Base-by-base conservation (phyloP, 2,797 vertebrate species). In the Chrysocyon brachyurus region DNA sequence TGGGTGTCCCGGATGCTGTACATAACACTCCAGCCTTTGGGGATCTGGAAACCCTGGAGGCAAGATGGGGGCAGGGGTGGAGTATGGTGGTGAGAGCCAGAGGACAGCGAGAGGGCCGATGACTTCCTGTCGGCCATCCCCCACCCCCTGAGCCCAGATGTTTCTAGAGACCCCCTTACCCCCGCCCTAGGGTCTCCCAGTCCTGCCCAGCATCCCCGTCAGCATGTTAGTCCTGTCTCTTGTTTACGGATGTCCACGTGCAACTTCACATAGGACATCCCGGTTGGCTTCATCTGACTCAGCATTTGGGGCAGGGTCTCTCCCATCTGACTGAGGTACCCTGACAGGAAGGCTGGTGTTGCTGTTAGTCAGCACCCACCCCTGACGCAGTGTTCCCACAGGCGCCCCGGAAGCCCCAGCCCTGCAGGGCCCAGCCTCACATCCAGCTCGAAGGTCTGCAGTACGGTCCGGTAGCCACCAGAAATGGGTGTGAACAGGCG, bases 1-100 rank as follows among this genome's bases (percentile, higher is more conserved):
- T 99, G 99, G 33, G 99, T 99, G 98, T 99, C 99, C 28, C 99
- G 99, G 97, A 99, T 99, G 98, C 99, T 99, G 99, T 99, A 99
- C 99, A 99, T 99, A 84, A 99, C 99, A 0, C 99, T 99, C 99
- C 99, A 99, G 73, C 99, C 99, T 91, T 99, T 99, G 54, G 99
- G 99, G 93, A 99, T 99, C 97, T 99, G 99, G 78, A 99, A 99
- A 46, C 99, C 99, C 99, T 99, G 98, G 0, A 28, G 78, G 49
- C 21, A n/a, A 63, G 28, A 3, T 52, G 17, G 87, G 64, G 87
- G 3, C 6, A 49, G 17, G 16, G 0, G 26, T 15, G 12, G 59
- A 52, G 49, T 5, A 17, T 17, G 66, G 40, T 0, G 70, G 86
- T 98, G 40, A 97, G 96, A 70, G 15, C 19, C 59, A 1, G 17